Conservation (phyloP, 2,797 vertebrate species). For the Octomys mimax region DNA sequence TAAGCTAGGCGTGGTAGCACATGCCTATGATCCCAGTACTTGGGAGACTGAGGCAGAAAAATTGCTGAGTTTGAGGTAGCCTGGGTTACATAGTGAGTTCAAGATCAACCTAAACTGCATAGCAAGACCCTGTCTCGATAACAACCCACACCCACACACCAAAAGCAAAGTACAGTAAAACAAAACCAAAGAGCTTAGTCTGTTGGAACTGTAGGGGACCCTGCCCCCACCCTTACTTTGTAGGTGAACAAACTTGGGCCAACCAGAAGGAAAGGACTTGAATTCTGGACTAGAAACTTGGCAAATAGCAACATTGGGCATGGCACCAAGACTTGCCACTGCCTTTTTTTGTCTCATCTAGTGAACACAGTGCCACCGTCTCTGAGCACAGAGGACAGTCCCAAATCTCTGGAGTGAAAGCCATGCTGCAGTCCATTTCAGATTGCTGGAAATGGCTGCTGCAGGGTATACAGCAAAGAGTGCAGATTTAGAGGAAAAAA, state of each 20-base stretch:
- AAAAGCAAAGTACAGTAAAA: background rate
- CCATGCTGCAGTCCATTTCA: background rate
- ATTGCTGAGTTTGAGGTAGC: background rate
- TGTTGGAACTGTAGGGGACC: background rate
- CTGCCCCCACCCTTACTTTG: background rate
- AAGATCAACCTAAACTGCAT: background rate
- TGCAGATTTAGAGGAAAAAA: background rate
- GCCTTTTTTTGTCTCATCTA: background rate
- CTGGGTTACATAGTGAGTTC: background rate
- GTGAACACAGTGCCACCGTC: background rate
- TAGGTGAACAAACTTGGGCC: background rate
- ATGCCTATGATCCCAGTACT: background rate
- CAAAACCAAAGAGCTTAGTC: background rate
- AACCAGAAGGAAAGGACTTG: conserved; percentile 26
- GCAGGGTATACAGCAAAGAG: background rate
- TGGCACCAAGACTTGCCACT: background rate
- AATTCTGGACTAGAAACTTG: background rate
- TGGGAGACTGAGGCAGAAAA: background rate
- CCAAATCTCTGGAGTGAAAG: background rate
- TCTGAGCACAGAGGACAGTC: background rate
- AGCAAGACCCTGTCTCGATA: background rate
- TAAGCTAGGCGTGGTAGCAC: background rate
- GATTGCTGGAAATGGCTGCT: background rate
- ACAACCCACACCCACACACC: background rate
- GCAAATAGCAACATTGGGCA: background rate